Conservation (phyloP, 2,113 vertebrate species). For the Hepsetus odoe region DNA sequence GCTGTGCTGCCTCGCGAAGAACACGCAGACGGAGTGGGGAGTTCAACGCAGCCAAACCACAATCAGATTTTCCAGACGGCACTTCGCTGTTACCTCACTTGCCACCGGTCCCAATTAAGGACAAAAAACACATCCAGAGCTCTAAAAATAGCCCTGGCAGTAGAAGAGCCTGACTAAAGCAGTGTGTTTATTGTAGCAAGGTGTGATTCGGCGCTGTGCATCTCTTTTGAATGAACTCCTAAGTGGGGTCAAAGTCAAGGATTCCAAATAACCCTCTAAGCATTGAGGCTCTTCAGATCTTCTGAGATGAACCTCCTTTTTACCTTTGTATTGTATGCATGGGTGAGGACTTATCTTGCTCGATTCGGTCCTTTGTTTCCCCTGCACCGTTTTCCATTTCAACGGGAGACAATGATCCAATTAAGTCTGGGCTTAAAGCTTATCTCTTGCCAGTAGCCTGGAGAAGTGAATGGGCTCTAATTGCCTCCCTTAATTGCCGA, state of each 20-base stretch:
- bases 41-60: slow-evolving; percentile 1
- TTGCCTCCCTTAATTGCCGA: slow-evolving; percentile 59
- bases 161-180: too few species aligned
- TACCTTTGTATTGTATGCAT: slow-evolving; percentile 20
- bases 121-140: background rate
- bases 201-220: background rate
- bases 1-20: background rate
- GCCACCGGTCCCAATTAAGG: slow-evolving; percentile 57
- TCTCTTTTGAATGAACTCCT: background rate
- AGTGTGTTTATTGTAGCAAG: background rate
- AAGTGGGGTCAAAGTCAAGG: slow-evolving; percentile 4
- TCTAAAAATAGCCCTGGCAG: background rate
- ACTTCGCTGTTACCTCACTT: background rate
- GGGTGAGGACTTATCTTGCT: slow-evolving; percentile 33
- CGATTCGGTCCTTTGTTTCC: slow-evolving; percentile 55
- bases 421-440: slow-evolving; percentile 64
- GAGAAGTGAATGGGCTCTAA: slow-evolving; percentile 63
- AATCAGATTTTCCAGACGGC: slow-evolving; percentile 1
- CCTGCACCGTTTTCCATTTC: slow-evolving; percentile 53
- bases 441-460: slow-evolving; percentile 69
- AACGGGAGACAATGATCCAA: slow-evolving; percentile 74
- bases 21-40: slow-evolving; percentile 3
- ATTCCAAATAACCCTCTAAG: background rate
- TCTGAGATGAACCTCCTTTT: slow-evolving; percentile 42
- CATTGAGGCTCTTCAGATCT: background rate